Conservation (phyloP, 1,140 invertebrate species). For the Uloborus diversus region DNA sequence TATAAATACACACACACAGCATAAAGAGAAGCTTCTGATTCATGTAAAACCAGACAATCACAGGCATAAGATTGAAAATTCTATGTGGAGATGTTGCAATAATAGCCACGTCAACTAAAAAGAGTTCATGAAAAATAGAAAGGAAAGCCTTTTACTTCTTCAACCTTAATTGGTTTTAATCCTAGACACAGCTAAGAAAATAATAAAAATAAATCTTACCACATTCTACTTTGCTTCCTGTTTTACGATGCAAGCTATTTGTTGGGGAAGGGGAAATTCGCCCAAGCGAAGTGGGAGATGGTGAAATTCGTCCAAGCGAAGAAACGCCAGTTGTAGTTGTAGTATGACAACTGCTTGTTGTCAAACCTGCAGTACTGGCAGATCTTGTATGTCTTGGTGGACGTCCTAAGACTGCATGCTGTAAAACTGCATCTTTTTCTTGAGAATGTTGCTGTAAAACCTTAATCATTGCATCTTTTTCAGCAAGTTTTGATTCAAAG, state of each 20-base stretch:
- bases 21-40: too few species aligned
- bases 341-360: conserved; percentile 40
- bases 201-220: conserved; percentile 12
- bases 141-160: too few species aligned
- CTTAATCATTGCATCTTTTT: conserved; percentile 89
- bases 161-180: too few species aligned
- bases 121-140: too few species aligned
- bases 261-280: conserved; percentile 41
- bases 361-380: conserved; percentile 58
- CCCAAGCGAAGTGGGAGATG: conserved; percentile 33
- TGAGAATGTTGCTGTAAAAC: conserved; percentile 78
- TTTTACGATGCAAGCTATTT: conserved; percentile 31
- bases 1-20: too few species aligned
- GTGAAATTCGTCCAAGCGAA: conserved; percentile 33
- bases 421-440: conserved; percentile 57
- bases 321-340: conserved; percentile 50
- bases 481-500: conserved; percentile 85
- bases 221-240: conserved; percentile 49
- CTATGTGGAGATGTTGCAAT: too few species aligned
- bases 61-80: too few species aligned
- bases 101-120: too few species aligned
- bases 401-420: conserved; percentile 57
- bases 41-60: too few species aligned
- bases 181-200: too few species aligned
- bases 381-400: conserved; percentile 55